Evolutionary conservation across 2,113 vertebrate species (phyloP).

Genomic region (Fregetta grallaria): DNA sequence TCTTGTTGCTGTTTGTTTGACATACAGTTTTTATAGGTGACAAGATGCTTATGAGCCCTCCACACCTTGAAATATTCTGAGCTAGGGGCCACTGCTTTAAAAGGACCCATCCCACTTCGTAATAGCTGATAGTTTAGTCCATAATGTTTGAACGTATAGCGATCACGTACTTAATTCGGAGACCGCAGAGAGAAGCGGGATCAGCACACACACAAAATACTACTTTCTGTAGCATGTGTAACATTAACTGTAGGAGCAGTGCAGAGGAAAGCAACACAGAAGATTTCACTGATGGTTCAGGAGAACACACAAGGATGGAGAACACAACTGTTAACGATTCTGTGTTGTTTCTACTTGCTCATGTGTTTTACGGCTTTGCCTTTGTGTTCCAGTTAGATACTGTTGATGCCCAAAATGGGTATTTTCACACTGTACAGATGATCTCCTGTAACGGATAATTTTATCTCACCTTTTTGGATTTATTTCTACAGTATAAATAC

Average conservation of each 20-base stretch:
- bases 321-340: not conserved
- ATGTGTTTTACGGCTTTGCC: not conserved
- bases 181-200: too few relatives aligned
- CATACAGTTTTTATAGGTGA: accelerated
- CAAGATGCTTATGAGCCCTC: not conserved
- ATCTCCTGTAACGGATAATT: not conserved
- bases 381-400: not conserved
- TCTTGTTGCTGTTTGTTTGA: not conserved
- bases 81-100: not conserved
- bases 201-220: accelerated
- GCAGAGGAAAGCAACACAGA: not conserved
- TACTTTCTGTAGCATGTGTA: accelerated
- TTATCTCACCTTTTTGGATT: not conserved
- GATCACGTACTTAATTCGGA: not conserved
- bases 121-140: not conserved
- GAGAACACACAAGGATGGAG: not conserved
- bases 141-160: accelerated
- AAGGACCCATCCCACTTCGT: not conserved
- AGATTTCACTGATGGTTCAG: not conserved
- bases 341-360: not conserved
- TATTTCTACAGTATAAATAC: not conserved
- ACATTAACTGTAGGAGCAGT: accelerated
- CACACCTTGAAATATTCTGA: not conserved
- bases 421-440: not conserved
- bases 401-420: not conserved